Conservation (phyloP, 2,888 invertebrate species). For the Caenorhabditis angaria region DNA sequence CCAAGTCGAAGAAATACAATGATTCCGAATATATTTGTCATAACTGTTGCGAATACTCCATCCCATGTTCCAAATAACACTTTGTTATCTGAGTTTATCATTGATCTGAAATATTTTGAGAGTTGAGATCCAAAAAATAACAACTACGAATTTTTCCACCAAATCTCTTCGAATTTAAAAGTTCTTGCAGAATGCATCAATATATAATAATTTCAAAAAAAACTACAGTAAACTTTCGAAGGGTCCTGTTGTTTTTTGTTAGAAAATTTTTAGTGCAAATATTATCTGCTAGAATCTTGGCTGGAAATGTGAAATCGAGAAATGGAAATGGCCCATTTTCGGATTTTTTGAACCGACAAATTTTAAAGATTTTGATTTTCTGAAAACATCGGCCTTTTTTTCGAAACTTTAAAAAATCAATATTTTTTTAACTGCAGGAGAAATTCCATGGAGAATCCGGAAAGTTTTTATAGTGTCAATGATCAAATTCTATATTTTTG, state of each 20-base stretch:
- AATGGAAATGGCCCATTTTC: too few species aligned
- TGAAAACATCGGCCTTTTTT: too few species aligned
- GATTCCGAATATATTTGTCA: slow-evolving; percentile 96
- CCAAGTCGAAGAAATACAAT: slow-evolving; percentile 95
- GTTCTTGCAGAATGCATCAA: neutral
- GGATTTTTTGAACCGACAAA: too few species aligned
- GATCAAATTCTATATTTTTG: too few species aligned
- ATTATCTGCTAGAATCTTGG: neutral
- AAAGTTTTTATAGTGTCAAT: too few species aligned
- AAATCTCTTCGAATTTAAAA: neutral
- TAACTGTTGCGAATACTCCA: slow-evolving; percentile 95
- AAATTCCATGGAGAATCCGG: too few species aligned
- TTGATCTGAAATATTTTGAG: slow-evolving; percentile 76
- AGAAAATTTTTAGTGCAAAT: neutral
- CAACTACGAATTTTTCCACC: neutral
- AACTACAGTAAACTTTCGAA: neutral
- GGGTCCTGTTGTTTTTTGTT: neutral
- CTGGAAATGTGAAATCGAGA: too few species aligned
- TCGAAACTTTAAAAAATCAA: too few species aligned
- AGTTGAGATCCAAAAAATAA: neutral
- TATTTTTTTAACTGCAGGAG: too few species aligned
- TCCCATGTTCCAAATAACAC: slow-evolving; percentile 97
- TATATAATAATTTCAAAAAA: neutral
- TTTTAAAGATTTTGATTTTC: too few species aligned
- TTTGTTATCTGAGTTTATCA: slow-evolving; percentile 89